Conservation (phyloP, 35 echinoderm and acorn worm genomes). For the Hemicentrotus pulcherrimus region DNA sequence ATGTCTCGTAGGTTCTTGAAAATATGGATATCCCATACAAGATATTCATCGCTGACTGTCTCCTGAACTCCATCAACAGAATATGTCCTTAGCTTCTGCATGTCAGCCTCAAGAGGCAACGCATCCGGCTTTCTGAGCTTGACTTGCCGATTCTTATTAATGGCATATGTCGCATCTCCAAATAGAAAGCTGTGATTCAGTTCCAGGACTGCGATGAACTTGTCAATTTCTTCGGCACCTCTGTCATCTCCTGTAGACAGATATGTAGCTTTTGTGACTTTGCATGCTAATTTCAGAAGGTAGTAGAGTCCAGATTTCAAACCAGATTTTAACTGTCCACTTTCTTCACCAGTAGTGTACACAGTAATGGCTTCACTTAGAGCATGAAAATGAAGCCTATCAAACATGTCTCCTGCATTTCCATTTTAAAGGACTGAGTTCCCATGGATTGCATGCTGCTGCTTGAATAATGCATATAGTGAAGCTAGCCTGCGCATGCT, state of each 20-base stretch:
- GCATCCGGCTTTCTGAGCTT: slow-evolving; percentile 23
- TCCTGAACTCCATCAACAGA: not conserved
- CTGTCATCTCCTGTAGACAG: slow-evolving; percentile 17
- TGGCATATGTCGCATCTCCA: slow-evolving; percentile 43
- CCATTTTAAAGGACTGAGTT: not conserved
- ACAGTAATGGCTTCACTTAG: not conserved
- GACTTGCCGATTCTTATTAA: slow-evolving; percentile 45
- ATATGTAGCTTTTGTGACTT: slow-evolving; percentile 37
- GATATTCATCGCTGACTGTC: not conserved
- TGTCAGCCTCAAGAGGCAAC: slow-evolving; percentile 24
- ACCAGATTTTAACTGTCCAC: not conserved
- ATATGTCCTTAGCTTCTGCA: not conserved
- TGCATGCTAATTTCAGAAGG: slow-evolving; percentile 4
- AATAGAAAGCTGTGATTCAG: slow-evolving; percentile 40
- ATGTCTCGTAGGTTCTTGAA: slow-evolving; percentile 31
- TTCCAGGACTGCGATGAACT: slow-evolving; percentile 43
- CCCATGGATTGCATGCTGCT: not conserved
- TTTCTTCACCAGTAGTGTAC: not conserved
- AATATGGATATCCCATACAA: slow-evolving; percentile 27
- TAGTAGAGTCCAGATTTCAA: slow-evolving; percentile 37
- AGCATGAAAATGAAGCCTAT: slow-evolving; percentile 1
- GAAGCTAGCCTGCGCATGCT: not conserved
- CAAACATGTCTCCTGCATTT: slow-evolving; percentile 21
- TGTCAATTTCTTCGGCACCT: slow-evolving; percentile 43
- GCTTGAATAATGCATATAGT: not conserved